Base-by-base conservation (phyloP, 2,113 vertebrate species). In the Triplophysa rosa region DNA sequence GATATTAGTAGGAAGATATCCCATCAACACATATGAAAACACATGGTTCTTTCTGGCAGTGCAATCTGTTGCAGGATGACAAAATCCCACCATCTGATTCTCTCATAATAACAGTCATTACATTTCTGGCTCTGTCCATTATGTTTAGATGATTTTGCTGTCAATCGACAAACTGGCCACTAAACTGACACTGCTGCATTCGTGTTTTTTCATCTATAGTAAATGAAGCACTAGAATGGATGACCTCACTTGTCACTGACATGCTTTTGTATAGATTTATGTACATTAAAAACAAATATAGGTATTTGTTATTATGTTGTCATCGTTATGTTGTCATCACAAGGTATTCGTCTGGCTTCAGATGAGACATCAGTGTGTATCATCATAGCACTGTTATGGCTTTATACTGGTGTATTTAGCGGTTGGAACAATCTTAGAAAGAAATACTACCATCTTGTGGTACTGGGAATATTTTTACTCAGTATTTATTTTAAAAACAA, bases 401-500 rank as follows among this genome's bases (percentile, higher is more conserved):
- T 37, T 37, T 37, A 37, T 37, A 7, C 33, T 37, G 42, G 42
- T 45, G 8, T 45, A 11, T 45, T 12, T 45, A 45, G 14, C 19
- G 4, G 49, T 6, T 54, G 9, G 1, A 40, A 65, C 13, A 24
- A 40, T 11, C 17, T 2, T 23, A 24, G 23, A 73, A 49, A 77
- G 66, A 40, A 80, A 84, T 80, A 68, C 66, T 82, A 70, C 77
- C 77, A 67, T 68, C 80, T 80, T 47, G 19, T 77, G 83, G 52
- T 59, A 19, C 19, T 74, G 13, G 23, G 58, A 74, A 37, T 12
- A 72, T 64, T 21, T 56, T 66, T 40, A 33, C 12, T 49, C 52
- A 8, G 54, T 12, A 21, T 16, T 4, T 8, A 58, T n/a, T 71
- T 23, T 56, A 13, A 4, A 42, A 59, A 72, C 12, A 42, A 21